Base-by-base conservation (phyloP, 2,797 vertebrate species). In the Urophycis tenuis region DNA sequence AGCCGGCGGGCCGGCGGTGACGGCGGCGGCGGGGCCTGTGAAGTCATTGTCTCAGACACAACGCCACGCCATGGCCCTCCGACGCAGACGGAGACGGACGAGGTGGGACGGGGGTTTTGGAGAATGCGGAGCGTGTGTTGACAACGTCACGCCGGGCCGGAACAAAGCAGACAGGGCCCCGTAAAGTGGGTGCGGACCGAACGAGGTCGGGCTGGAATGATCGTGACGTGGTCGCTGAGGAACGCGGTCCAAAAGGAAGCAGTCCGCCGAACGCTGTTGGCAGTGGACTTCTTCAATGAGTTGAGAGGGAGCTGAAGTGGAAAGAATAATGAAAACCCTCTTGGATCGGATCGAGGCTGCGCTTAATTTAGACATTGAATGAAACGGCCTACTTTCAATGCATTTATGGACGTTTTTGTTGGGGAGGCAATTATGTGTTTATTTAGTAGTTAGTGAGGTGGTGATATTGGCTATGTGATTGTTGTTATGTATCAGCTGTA, bases 11-110 rank as follows among this genome's bases (percentile, higher is more conserved):
- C 90, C 89, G 91, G 85, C 77, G 76, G 84, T 80, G 82, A 90
- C 82, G 89, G 82, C 79, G 85, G 87, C 87, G 83, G 84, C 80
- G 82, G 76, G 82, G 89, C 85, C 86, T 80, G 86, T 80, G 84
- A 90, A 87, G 87, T 89, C 84, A 84, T 82, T 85, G 86, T 90
- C 86, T 4, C 88, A 87, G 82, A 91, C 85, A 82, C 80, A 78
- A 74, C 71, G 29, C 60, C 86, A 82, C 72, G 32, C 80, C 75
- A 84, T 79, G 74, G 76, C 74, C 74, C 75, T 82, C 79, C 80
- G 70, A 73, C 75, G 73, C 53, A 64, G 74, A 8, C 1, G 77
- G 77, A 77, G 60, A 4, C 67, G 25, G 25, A 67, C 2, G 11
- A 10, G 60, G 60, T 83, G 78, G 74, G 22, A 71, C 76, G 60